These are phyloP conservation scores for Slavum lentiscoides DNA, from an alignment of 2,888 invertebrate genomes.

Conservation along the genomic window DNA sequence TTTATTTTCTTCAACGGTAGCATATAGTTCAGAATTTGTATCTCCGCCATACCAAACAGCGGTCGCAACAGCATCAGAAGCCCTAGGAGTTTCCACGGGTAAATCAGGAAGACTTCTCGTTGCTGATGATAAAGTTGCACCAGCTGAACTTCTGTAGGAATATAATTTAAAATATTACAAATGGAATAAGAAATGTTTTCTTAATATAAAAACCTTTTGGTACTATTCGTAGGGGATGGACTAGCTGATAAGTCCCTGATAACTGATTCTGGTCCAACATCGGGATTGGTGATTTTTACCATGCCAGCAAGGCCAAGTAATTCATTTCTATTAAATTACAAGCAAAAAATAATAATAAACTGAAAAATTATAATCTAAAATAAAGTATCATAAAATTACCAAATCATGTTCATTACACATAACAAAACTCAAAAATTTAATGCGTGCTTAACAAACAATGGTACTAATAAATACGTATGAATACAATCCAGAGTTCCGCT, in stretches of 20 bases:
- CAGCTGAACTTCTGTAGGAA: constrained; percentile 38
- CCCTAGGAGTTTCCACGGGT: constrained; percentile 65
- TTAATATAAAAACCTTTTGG: constrained; percentile 45
- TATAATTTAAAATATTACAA: constrained; percentile 17
- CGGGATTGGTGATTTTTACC: constrained; percentile 73
- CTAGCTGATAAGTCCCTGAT: constrained; percentile 36
- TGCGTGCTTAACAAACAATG: background rate
- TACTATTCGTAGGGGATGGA: constrained; percentile 49
- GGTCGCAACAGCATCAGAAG: constrained; percentile 55
- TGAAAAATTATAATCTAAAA: constrained; percentile 19
- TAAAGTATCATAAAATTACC: constrained; percentile 12
- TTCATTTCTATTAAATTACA: constrained; percentile 64
- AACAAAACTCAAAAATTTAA: background rate
- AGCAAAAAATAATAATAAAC: constrained; percentile 49
- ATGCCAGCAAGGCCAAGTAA: constrained; percentile 73
- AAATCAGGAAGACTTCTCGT: constrained; percentile 85
- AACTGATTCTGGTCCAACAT: constrained; percentile 57
- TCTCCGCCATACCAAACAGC: constrained; percentile 64
- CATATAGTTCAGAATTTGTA: constrained; percentile 82
- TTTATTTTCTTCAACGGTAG: constrained; percentile 72
- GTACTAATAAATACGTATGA: background rate
- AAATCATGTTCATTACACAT: background rate
- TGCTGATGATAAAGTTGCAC: constrained; percentile 59
- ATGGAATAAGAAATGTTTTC: constrained; percentile 5
- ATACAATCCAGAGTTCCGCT: too few species aligned